phyloP scores from a whole-genome alignment of 2,113 vertebrate species.

The Corydoras maculifer region DNA sequence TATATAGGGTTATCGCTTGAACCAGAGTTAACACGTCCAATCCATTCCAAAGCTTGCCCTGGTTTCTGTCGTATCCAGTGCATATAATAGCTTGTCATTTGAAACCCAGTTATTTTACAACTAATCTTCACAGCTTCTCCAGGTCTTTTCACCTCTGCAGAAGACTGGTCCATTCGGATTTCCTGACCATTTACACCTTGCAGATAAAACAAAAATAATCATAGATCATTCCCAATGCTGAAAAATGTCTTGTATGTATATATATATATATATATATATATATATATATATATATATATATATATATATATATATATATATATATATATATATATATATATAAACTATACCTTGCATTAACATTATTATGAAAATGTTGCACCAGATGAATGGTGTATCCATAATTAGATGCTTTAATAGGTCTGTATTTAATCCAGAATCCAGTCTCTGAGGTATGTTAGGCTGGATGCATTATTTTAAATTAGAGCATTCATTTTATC shows the following conservation, averaged over 20 bases:
- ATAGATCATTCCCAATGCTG: neutral
- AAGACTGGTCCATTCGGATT: constrained; percentile 10
- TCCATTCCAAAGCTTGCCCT: constrained; percentile 39
- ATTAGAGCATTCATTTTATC: no score
- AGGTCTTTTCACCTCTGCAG: constrained; percentile 34
- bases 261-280: no score
- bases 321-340: no score
- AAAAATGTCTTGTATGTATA: no score
- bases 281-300: no score
- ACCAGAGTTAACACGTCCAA: constrained; percentile 3
- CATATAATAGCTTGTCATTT: neutral
- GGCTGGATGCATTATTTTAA: no score
- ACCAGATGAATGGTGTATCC: neutral
- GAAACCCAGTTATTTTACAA: constrained; percentile 23
- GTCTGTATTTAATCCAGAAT: no score
- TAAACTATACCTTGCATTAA: no score
- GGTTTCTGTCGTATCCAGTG: constrained; percentile 35
- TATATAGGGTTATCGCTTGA: neutral
- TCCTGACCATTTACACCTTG: neutral
- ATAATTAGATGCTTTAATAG: neutral
- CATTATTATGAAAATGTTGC: no score
- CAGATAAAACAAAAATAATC: neutral
- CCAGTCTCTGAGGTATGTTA: no score
- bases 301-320: neutral
- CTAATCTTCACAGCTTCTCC: constrained; percentile 19